A percentile compares a stretch with the other conserved stretches of the same genome.
phyloP scores from a whole-genome alignment of 2,113 vertebrate genomes.

The Lasiurus borealis region DNA sequence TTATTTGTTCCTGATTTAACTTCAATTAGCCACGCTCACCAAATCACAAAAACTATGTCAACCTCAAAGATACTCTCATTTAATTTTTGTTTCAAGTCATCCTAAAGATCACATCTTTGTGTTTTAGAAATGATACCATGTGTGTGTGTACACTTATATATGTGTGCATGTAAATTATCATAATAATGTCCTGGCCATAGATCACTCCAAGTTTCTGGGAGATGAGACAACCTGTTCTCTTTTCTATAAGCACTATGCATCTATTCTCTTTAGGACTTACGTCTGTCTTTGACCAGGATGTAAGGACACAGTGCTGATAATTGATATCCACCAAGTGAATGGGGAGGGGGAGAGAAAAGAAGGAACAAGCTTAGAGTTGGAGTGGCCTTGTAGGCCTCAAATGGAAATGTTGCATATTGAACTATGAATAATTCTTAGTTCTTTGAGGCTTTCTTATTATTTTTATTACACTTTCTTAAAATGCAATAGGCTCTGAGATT shows the following conservation, averaged over 20 bases:
- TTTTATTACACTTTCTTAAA: slow-evolving; percentile 40
- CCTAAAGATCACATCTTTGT: slow-evolving; percentile 33
- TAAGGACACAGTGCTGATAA: neutral
- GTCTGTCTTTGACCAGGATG: neutral
- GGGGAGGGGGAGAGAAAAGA: neutral
- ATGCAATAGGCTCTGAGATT: slow-evolving; percentile 4
- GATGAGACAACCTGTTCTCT: neutral
- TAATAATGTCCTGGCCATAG: neutral
- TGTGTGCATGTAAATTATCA: neutral
- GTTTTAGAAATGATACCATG: slow-evolving; percentile 9
- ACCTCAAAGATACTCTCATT: neutral
- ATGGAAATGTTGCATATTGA: neutral
- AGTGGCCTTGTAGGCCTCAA: neutral
- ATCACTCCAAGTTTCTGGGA: neutral
- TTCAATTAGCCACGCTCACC: neutral
- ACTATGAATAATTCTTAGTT: neutral
- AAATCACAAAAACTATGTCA: slow-evolving; percentile 24
- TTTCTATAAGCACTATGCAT: neutral
- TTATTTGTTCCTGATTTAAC: slow-evolving; percentile 46
- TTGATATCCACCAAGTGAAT: neutral
- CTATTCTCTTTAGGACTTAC: neutral
- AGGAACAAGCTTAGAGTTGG: neutral
- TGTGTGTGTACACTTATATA: neutral
- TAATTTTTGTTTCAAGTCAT: slow-evolving; percentile 34
- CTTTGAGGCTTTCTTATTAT: slow-evolving; percentile 9